Evolutionary conservation across 2,797 vertebrate species (phyloP).

Genomic region (Periophthalmus magnuspinnatus): DNA sequence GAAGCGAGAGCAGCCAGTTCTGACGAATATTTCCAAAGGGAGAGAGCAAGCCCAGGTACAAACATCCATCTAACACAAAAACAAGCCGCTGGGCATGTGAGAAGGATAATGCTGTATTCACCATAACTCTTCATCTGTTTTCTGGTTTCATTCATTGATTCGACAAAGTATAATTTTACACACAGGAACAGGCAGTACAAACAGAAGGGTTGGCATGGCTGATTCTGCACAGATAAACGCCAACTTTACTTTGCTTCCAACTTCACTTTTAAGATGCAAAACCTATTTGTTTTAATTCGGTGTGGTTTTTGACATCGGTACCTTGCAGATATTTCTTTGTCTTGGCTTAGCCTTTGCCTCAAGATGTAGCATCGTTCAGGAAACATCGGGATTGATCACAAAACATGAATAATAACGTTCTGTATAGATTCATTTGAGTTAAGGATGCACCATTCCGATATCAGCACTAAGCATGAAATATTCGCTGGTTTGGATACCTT

Average conservation of each 20-base stretch:
- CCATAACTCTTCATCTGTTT: conserved; percentile 20
- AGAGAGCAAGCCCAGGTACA: conserved; percentile 59
- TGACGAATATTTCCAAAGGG: conserved; percentile 66
- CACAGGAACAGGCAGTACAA: conserved; percentile 14
- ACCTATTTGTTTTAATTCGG: background rate
- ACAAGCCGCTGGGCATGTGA: conserved; percentile 42
- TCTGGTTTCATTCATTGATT: conserved; percentile 36
- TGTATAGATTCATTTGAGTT: too few species aligned
- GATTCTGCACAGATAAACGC: background rate
- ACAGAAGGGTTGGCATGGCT: conserved; percentile 3
- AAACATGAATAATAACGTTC: too few species aligned
- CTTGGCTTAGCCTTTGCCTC: background rate
- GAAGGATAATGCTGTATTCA: conserved; percentile 38
- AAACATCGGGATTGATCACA: too few species aligned
- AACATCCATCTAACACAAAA: conserved; percentile 60
- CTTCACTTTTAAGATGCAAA: background rate
- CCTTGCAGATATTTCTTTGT: background rate
- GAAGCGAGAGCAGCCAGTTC: conserved; percentile 63
- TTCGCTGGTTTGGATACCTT: too few species aligned
- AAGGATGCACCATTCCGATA: too few species aligned
- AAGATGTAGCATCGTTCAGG: background rate
- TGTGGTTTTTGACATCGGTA: background rate
- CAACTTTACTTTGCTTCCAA: background rate
- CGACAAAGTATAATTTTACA: conserved; percentile 25
- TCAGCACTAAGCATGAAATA: too few species aligned